Conservation (phyloP, 2,797 vertebrate genomes). For the Rhadinocentrus ornatus region DNA sequence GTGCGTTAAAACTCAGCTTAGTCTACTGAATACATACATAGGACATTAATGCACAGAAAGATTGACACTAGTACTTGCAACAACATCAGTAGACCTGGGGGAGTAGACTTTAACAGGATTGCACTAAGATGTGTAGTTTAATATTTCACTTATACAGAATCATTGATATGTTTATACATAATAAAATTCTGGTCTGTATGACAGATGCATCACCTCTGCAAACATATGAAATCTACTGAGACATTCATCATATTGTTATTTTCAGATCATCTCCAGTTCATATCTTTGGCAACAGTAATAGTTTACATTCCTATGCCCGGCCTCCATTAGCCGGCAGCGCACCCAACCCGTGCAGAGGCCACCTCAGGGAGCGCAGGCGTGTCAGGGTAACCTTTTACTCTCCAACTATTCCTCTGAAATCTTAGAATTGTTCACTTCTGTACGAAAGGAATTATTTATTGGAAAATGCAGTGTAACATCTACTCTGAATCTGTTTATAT, state of each 20-base stretch:
- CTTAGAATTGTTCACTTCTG: not conserved
- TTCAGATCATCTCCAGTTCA: constrained; percentile 96
- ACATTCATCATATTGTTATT: constrained; percentile 22
- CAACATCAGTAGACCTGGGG: constrained; percentile 5
- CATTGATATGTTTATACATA: not conserved
- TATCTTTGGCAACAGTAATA: constrained; percentile 98
- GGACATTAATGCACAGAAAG: not conserved
- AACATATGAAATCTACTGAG: constrained; percentile 6
- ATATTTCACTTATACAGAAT: not conserved
- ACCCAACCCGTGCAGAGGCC: constrained; percentile 87
- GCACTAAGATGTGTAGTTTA: not conserved
- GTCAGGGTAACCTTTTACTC: constrained; percentile 76
- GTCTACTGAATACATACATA: not conserved
- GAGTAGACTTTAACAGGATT: not conserved
- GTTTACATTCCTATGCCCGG: constrained; percentile 99
- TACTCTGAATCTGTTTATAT: not conserved
- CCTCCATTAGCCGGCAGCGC: constrained; percentile 93
- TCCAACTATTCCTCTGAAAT: constrained; percentile 2
- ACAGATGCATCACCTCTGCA: not conserved
- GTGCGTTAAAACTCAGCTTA: not conserved
- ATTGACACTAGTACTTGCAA: not conserved
- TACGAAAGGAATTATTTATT: not conserved
- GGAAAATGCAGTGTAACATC: not conserved
- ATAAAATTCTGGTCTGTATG: not conserved
- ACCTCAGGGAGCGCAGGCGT: constrained; percentile 90